Conservation (phyloP, 2,113 vertebrate genomes). For the Xiphophorus couchianus region DNA sequence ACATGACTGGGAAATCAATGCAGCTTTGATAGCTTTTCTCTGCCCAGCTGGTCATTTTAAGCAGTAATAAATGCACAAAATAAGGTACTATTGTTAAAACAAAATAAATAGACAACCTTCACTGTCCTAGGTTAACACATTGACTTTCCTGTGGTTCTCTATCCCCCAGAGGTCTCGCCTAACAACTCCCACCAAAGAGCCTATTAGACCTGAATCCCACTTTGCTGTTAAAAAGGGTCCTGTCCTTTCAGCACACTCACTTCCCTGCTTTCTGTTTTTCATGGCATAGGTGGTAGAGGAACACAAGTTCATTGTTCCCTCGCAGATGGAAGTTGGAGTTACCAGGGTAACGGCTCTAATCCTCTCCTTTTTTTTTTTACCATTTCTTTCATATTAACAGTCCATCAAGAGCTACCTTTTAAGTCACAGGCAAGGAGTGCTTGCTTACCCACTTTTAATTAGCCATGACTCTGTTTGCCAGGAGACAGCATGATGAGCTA, state of each 20-base stretch:
- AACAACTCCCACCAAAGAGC: slow-evolving; percentile 88
- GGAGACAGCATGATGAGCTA: slow-evolving; percentile 95
- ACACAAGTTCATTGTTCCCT: slow-evolving; percentile 98
- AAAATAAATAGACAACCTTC: slow-evolving; percentile 83
- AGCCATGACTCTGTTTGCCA: slow-evolving; percentile 93
- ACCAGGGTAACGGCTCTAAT: slow-evolving; percentile 99
- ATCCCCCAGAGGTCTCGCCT: slow-evolving; percentile 85
- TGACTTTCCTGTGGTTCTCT: slow-evolving; percentile 87
- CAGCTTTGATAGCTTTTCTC: neutral
- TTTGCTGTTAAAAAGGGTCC: slow-evolving; percentile 93
- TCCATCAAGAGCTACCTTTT: slow-evolving; percentile 97
- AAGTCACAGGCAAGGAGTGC: slow-evolving; percentile 87
- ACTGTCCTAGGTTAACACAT: slow-evolving; percentile 87
- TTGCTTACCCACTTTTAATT: slow-evolving; percentile 90
- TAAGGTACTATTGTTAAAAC: slow-evolving; percentile 84
- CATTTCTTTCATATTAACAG: slow-evolving; percentile 94
- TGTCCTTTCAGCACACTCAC: slow-evolving; percentile 92
- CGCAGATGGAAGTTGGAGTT: slow-evolving; percentile 98
- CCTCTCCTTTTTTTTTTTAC: slow-evolving; percentile 92
- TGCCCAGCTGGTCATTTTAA: neutral
- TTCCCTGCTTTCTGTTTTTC: slow-evolving; percentile 80
- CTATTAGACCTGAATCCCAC: slow-evolving; percentile 92
- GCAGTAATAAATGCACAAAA: slow-evolving; percentile 80
- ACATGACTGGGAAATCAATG: neutral
- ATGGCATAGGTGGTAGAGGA: slow-evolving; percentile 93